Base-by-base conservation (phyloP, 1,140 invertebrate genomes). In the Musca domestica region DNA sequence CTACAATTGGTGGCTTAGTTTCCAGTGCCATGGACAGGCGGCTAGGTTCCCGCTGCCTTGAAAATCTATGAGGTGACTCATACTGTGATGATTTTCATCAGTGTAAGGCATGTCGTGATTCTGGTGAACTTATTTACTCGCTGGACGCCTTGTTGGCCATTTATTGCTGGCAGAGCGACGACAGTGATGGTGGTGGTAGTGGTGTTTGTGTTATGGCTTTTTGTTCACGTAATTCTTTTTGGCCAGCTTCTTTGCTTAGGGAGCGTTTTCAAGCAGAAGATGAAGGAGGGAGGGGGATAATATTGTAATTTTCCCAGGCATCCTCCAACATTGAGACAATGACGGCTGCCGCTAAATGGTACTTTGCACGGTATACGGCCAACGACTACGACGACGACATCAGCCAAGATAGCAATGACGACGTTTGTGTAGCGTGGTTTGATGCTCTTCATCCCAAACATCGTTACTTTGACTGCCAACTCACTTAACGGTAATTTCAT, bases 401-500 rank as follows among this genome's bases (percentile, higher is more conserved):
- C 34, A 41, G 10, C 10, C 6, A 41, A 41, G 34, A 41, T 41
- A 41, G 34, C 34, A 41, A 41, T 41, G 34, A 41, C 34, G 34
- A 41, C 34, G 51, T 27, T 23, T 56, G 12, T 20, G n/a, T 19
- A 4, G 48, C 48, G n/a, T 49, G 19, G 48, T 49, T 49, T 27
- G 52, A 27, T 56, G 23, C 52, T 56, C 52, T 56, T 23, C 52
- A 41, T 41, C 34, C 34, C 34, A 41, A 41, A n/a, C 52, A n/a
- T 25, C 23, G 52, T 56, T 56, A n/a, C 22, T 56, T 20, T 56
- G 52, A 56, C 52, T 56, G 52, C 52, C 23, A 56, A 56, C 22
- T 56, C 52, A 56, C 52, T 56, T 56, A 56, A 56, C 52, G 52
- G 52, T 56, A 56, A 56, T 56, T 56, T 56, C 52, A 56, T 56